Conservation (phyloP, 2,888 invertebrate species). For the Tetheella fluctuosa region DNA sequence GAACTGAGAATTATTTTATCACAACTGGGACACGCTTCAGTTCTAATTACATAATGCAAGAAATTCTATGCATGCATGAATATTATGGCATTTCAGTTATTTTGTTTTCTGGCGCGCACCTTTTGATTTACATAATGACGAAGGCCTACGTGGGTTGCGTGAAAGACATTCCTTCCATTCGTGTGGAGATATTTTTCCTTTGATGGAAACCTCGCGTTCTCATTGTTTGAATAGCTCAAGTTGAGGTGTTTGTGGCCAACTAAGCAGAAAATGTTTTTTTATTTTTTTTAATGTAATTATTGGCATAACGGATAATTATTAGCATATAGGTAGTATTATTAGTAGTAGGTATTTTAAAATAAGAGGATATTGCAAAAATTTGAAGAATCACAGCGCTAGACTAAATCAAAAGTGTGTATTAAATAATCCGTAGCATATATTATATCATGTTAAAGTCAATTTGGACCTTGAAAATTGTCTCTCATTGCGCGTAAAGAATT, state of each 20-base stretch:
- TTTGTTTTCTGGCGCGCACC: conserved; percentile 25
- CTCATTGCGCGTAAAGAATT: no score
- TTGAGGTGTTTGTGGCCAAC: conserved; percentile 6
- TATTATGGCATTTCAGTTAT: conserved; percentile 34
- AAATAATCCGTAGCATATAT: no score
- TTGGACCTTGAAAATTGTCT: no score
- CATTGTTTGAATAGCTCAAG: conserved; percentile 20
- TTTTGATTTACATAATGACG: conserved; percentile 34
- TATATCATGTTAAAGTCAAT: no score
- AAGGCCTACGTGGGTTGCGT: conserved; percentile 21
- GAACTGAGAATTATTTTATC: conserved; percentile 14
- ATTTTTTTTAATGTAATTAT: not conserved
- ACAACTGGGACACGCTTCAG: not conserved
- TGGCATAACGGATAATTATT: no score
- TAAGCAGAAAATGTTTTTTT: not conserved
- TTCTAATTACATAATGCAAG: conserved; percentile 24
- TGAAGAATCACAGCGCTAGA: no score
- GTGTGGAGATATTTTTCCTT: conserved; percentile 35
- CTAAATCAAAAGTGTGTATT: no score
- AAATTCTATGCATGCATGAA: conserved; percentile 34
- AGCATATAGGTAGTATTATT: no score
- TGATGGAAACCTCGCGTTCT: conserved; percentile 27
- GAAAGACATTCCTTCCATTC: conserved; percentile 33
- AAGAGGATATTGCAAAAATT: no score
- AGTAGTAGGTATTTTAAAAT: no score